Conservation (phyloP, 2,113 vertebrate species). For the Rhadina sibilatrix region DNA sequence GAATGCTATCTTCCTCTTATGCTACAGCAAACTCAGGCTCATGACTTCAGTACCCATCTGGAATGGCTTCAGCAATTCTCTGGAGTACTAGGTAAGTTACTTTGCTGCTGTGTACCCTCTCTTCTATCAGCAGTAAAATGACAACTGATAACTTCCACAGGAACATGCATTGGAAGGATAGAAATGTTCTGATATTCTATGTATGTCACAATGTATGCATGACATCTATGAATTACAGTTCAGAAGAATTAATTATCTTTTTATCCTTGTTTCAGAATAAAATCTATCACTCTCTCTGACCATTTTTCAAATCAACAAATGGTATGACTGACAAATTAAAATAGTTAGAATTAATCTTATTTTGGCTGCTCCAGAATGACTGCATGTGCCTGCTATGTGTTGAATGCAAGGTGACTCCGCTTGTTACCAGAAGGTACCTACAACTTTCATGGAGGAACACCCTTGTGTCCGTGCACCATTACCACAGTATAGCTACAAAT, state of each 20-base stretch:
- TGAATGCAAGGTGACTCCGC: background rate
- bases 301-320: background rate
- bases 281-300: background rate
- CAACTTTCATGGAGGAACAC: background rate
- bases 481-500: background rate
- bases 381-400: fast-evolving
- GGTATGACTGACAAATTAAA: background rate
- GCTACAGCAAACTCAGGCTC: background rate
- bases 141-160: background rate
- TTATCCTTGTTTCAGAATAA: background rate
- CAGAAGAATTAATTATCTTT: background rate
- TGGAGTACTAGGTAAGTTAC: background rate
- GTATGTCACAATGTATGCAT: background rate
- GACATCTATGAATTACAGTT: background rate
- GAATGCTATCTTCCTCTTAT: background rate
- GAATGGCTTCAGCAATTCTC: background rate
- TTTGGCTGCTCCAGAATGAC: background rate
- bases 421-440: background rate
- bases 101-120: background rate
- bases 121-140: background rate
- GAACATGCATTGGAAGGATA: background rate
- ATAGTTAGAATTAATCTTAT: background rate
- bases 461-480: background rate
- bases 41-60: background rate
- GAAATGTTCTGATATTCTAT: background rate